phyloP scores from a whole-genome alignment of 2,113 vertebrate genomes.

The Cyphomyrus plagiostoma region DNA sequence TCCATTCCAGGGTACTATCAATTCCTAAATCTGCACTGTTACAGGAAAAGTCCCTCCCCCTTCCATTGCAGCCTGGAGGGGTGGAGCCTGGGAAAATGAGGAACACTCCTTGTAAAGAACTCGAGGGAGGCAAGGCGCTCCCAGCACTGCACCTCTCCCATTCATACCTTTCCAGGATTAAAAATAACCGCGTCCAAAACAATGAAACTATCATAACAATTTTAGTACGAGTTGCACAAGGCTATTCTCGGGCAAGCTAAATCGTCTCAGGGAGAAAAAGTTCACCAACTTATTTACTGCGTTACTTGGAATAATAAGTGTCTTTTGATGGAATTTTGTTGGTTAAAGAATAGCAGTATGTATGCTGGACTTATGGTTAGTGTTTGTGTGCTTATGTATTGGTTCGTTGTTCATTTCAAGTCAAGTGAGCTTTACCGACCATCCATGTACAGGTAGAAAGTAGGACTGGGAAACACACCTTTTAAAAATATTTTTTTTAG shows the following conservation, averaged over 20 bases:
- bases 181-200: constrained; percentile 51
- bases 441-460: background rate
- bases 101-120: constrained; percentile 39
- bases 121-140: constrained; percentile 50
- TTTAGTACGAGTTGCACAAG: constrained; percentile 32
- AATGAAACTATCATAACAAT: constrained; percentile 43
- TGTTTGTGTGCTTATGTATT: background rate
- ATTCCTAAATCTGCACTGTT: constrained; percentile 34
- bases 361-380: background rate
- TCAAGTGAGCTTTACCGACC: background rate
- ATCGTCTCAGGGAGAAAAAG: constrained; percentile 17
- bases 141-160: constrained; percentile 38
- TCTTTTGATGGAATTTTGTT: background rate
- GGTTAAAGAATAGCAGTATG: background rate
- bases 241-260: constrained; percentile 31
- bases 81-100: constrained; percentile 71
- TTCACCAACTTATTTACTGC: constrained; percentile 6
- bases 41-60: constrained; percentile 40
- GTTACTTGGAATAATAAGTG: background rate
- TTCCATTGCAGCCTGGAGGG: constrained; percentile 37
- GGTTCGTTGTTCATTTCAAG: background rate
- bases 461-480: background rate
- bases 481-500: background rate
- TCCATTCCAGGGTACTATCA: constrained; percentile 41
- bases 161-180: constrained; percentile 44